Evolutionary conservation across 1,140 invertebrate genomes (phyloP), one percentile per base, ranked within the genome.

Genomic region (Drosophila punjabiensis): DNA sequence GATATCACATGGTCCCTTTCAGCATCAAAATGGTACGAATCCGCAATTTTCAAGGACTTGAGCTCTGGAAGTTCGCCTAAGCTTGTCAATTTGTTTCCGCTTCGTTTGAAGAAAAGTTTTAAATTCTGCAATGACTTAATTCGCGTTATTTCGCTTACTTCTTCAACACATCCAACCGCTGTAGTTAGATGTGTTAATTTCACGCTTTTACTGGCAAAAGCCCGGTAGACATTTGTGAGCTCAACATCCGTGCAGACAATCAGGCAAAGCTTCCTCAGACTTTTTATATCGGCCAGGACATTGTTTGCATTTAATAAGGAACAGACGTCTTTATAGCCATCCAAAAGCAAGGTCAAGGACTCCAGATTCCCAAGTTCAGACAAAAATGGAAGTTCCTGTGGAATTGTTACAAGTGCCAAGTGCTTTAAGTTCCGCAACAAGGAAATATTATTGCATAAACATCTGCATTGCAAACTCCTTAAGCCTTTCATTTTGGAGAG

Each of bases 91-190:
- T 45, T 18, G 5, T 18, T 20, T 20, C 0, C n/a, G 18, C 4
- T 18, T 7, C 1, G 2, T 18, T 1, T 6, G 18, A 30, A 6
- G 1, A 20, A 5, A 30, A 60, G 18, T 9, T 14, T 14, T 32
- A 60, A 13, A 5, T n/a, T 3, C 18, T 6, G n/a, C 6, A 60
- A 24, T 10, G 58, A 32, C 8, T 60, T 43, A 30, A 60, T 60
- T 30, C 18, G 10, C n/a, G 58, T 43, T 60, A 60, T 43, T 32
- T 32, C 58, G 14, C n/a, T n/a, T 2, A 60, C 30, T 11, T 60
- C 58, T 14, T 30, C 24, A 43, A 37, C 39, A 60, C 7, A 18
- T 14, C 0, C 3, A 18, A 60, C 14, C n/a, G 16, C 11, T 10
- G 37, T 5, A 0, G 16, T 4, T 4, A 60, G 28, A 30, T 43